Evolutionary conservation across 2,888 invertebrate genomes (phyloP), one percentile per base, ranked within the genome.

Genomic region (Myopa testacea): DNA sequence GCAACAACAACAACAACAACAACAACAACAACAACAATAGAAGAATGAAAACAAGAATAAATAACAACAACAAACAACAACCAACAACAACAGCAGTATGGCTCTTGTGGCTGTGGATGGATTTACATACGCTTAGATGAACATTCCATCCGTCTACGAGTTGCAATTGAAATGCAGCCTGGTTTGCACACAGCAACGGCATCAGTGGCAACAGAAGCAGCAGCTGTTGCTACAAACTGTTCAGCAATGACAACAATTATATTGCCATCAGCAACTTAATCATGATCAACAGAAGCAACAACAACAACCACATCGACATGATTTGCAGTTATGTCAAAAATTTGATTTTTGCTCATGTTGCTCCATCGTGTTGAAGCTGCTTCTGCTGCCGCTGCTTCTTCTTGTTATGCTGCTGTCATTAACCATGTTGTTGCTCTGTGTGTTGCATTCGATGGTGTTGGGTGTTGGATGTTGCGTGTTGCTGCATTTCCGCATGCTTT

Each of bases 261-360:
- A 72, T 58, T 72, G 60, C 72, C 60, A 37, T 60, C 72, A 62
- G 38, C 65, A 52, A 34, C 75, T 38, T 6, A 34, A 60, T 45
- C 63, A 60, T 16, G 34, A 71, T n/a, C 50, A 77, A 34, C 34
- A 63, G 58, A 58, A 72, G 58, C 76, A 76, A 19, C 72, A 71
- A 19, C 70, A 55, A 37, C 71, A 65, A 50, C 55, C 40, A 52
- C 72, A 77, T 68, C 50, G 74, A 74, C 3, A 37, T 65, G 38
- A 65, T 38, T 77, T 72, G 68, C 67, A 79, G 78, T 78, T 77
- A 67, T 76, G 75, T 70, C 76, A 80, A 75, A 74, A 78, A 78
- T 78, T 63, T 75, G 75, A 75, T 75, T 67, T 75, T 71, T 65
- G 5, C 16, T 55, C 55, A 34, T 37, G 19, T 50, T 70, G 63